Evolutionary conservation across 1,140 invertebrate genomes (phyloP), one percentile per base, ranked within the genome.

Genomic region (Druon quercuslanigerum): DNA sequence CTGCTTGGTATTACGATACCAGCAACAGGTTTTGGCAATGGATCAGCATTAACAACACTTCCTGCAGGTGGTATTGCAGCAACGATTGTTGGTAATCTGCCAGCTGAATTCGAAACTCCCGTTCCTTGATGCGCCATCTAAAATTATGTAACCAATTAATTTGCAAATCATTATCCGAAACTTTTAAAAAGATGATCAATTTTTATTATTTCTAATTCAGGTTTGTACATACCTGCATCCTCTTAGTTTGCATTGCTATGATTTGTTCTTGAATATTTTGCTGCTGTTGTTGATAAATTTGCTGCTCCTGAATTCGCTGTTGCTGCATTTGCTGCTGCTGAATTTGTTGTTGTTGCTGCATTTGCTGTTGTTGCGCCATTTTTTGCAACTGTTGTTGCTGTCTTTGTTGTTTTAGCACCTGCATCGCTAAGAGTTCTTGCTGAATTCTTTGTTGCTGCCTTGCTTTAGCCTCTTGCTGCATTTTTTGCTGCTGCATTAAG

Each of bases 371-470:
- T 84, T 91, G 79, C 76, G 75, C 74, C 52, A 87, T 80, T 80
- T 88, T 87, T 77, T 91, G 85, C 71, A 91, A 88, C 14, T 83
- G 87, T 57, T 92, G 89, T 88, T 91, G 88, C 73, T 88, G 83
- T 81, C 89, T 90, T 86, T 92, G 89, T 75, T 93, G 91, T 52
- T 90, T 90, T 16, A 91, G 57, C 57, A 91, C 80, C 12, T 92
- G 86, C 73, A 90, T 82, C 13, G 85, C 86, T 7, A 89, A 71
- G 3, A 87, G 66, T 11, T 89, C 86, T 40, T 89, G 89, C 50
- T 89, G 87, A 7, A 82, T 60, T 50, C 74, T 83, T 74, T 89
- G 88, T n/a, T 90, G 88, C 25, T 87, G 81, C 46, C 82, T 84
- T 13, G 85, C 72, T 20, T 89, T 88, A 7, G 87, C 81, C 50